Percentiles rank a stretch among this genome's conserved stretches.
Conservation (phyloP, 2,888 invertebrate genomes). For the Priapulus caudatus region DNA sequence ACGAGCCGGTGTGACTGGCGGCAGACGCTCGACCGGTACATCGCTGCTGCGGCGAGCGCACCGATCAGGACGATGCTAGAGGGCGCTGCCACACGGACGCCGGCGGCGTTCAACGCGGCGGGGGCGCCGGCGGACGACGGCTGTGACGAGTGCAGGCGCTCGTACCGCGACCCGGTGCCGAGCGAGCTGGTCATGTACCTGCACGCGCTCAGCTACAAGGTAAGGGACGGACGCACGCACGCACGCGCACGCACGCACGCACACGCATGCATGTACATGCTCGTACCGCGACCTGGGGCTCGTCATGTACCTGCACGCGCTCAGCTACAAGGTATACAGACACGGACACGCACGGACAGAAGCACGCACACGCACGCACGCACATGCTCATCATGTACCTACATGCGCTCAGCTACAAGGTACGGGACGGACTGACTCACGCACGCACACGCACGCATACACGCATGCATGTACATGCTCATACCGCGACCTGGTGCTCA, state of each 20-base stretch:
- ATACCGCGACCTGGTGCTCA: conserved; percentile 78
- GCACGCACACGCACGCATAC: too few relatives aligned
- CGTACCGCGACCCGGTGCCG: conserved; percentile 79
- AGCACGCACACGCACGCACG: conserved; percentile 86
- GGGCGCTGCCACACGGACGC: too few relatives aligned
- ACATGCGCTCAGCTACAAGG: conserved; percentile 52
- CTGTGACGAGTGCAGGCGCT: conserved; percentile 84
- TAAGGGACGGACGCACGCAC: too few relatives aligned
- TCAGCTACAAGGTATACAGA: conserved; percentile 41
- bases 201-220: conserved; percentile 52
- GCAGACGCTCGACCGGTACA: too few relatives aligned
- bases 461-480: conserved; percentile 83
- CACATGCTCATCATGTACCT: conserved; percentile 85
- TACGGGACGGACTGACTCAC: too few relatives aligned
- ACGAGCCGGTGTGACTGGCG: too few relatives aligned
- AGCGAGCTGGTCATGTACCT: conserved; percentile 88
- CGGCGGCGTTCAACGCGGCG: too few relatives aligned
- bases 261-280: conserved; percentile 84
- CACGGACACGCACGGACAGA: too few relatives aligned
- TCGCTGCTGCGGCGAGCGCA: too few relatives aligned
- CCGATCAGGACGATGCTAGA: too few relatives aligned
- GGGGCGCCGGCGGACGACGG: too few relatives aligned
- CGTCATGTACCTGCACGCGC: conserved; percentile 87
- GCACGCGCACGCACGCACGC: too few relatives aligned
- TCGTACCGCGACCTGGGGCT: conserved; percentile 80